Evolutionary conservation across 2,797 vertebrate species (phyloP).

Genomic region (Girardinus metallicus): DNA sequence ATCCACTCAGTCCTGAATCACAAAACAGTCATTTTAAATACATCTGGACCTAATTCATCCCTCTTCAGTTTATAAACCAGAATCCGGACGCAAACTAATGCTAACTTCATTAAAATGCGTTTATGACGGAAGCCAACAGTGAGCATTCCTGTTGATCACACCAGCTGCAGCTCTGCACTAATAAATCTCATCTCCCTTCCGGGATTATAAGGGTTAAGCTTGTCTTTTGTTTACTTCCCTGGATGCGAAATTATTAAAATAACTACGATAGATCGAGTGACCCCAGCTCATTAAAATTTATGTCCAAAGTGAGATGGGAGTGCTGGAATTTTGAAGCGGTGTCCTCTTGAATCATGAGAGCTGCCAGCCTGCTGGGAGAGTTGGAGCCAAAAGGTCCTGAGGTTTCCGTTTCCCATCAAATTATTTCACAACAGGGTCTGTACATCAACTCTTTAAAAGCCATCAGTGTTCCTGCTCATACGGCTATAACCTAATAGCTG

Average conservation of each 20-base stretch:
- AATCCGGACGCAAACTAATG: slow-evolving; percentile 35
- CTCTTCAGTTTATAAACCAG: slow-evolving; percentile 38
- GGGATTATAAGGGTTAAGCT: slow-evolving; percentile 46
- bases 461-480: slow-evolving; percentile 45
- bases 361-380: slow-evolving; percentile 47
- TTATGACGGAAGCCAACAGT: slow-evolving; percentile 49
- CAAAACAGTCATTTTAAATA: slow-evolving; percentile 45
- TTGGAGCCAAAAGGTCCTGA: slow-evolving; percentile 67
- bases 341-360: slow-evolving; percentile 63
- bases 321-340: slow-evolving; percentile 49
- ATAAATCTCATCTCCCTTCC: slow-evolving; percentile 39
- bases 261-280: slow-evolving; percentile 48
- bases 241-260: slow-evolving; percentile 53
- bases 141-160: slow-evolving; percentile 54
- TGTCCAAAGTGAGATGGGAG: slow-evolving; percentile 45
- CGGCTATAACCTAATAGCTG: slow-evolving; percentile 28
- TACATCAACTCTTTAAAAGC: slow-evolving; percentile 44
- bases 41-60: slow-evolving; percentile 68
- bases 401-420: slow-evolving; percentile 49
- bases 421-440: slow-evolving; percentile 34
- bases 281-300: slow-evolving; percentile 60
- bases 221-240: slow-evolving; percentile 49
- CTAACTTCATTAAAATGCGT: slow-evolving; percentile 65
- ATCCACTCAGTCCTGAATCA: slow-evolving; percentile 11
- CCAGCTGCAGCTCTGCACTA: slow-evolving; percentile 37